Base-by-base conservation (phyloP, 2,888 invertebrate species). In the Pammene aurita region DNA sequence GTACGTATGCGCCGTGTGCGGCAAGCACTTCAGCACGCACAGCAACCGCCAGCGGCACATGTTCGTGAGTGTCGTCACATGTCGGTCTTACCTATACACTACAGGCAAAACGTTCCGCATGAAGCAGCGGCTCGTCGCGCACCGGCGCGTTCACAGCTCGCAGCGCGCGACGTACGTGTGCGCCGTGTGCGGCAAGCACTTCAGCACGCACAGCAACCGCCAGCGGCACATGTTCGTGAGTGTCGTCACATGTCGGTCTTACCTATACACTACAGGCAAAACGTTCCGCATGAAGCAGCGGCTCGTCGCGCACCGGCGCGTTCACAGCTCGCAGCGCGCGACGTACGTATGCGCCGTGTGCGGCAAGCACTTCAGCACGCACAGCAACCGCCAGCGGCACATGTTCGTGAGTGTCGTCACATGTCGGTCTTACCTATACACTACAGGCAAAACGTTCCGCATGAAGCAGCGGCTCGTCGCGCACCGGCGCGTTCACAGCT, bases 151-250 rank as follows among this genome's bases (percentile, higher is more conserved):
- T 9, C 92, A 91, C 81, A 80, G 82, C 42, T 78, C 78, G 10
- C 71, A 72, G n/a, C 77, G 84, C n/a, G n/a, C n/a, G 0, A 34
- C 35, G 7, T 54, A 89, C 13, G 34, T 54, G 26, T 13, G 13
- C 52, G 26, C 5, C 13, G 26, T 26, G 1, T 92, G 91, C 77
- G 89, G 87, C 50, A 91, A 91, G 66, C 84, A 83, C 71, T 91
- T 92, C 83, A 83, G 85, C 0, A 88, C 88, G 67, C 88, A 88
- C 66, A 88, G 88, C 76, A 91, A 91, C 74, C 55, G 90, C 0
- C 88, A 89, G 76, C 67, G 90, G 72, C 91, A 91, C 44, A 90
- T 90, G 91, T 89, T 89, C 79, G 91, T 91, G 72, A 87, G 90
- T 88, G 66, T 9, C 1, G 26, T n/a, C n/a, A n/a, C n/a, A n/a